These are phyloP conservation scores for Dione juno DNA, from an alignment of 2,888 invertebrate genomes.

Conservation along the genomic window DNA sequence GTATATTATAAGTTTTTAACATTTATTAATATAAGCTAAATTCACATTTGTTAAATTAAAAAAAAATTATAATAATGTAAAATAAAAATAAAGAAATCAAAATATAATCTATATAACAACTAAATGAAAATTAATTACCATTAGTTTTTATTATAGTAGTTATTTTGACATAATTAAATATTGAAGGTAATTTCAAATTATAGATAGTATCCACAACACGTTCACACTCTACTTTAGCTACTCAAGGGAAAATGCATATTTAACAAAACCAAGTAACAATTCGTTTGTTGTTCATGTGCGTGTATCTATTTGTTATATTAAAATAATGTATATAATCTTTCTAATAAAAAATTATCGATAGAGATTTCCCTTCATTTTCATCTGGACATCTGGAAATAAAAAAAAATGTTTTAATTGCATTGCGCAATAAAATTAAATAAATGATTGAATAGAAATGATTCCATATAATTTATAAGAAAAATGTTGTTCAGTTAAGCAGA, in stretches of 20 bases:
- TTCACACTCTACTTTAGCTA: not conserved
- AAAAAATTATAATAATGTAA: not conserved
- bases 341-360: not conserved
- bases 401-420: no score
- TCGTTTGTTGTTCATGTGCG: not conserved
- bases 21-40: slow-evolving; percentile 3
- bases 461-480: no score
- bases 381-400: slow-evolving; percentile 35
- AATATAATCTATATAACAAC: not conserved
- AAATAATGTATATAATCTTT: no score
- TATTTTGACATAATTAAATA: not conserved
- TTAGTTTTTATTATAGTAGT: no score
- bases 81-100: slow-evolving; percentile 1
- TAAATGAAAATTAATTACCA: not conserved
- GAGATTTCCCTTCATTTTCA: slow-evolving; percentile 4
- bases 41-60: not conserved
- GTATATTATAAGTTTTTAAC: not conserved
- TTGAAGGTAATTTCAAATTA: not conserved
- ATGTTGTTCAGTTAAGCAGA: no score
- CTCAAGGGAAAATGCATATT: not conserved
- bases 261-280: not conserved
- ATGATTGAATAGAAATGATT: no score
- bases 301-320: not conserved
- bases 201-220: no score
- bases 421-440: no score